Evolutionary conservation across 2,888 invertebrate genomes (phyloP).

Genomic region (Andrena camellia): DNA sequence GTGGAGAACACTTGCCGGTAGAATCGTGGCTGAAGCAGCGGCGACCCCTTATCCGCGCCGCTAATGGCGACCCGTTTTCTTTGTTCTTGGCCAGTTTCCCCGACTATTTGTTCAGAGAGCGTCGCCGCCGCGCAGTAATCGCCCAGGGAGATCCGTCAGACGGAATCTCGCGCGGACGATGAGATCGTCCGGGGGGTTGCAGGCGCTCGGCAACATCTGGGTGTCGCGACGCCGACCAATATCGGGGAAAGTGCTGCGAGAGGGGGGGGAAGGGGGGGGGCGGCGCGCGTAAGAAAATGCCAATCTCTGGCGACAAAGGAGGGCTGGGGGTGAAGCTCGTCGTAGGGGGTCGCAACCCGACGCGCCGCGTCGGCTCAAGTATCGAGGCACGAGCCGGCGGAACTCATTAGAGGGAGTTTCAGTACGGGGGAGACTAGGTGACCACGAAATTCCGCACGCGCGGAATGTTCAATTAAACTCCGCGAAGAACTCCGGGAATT

Average conservation of each 20-base stretch:
- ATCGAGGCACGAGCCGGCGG: constrained; percentile 26
- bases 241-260: too few species aligned
- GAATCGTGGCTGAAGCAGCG: too few species aligned
- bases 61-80: background rate
- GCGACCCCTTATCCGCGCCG: background rate
- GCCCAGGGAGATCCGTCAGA: background rate
- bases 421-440: constrained; percentile 36
- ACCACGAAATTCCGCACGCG: constrained; percentile 56
- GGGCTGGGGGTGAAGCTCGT: background rate
- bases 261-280: too few species aligned
- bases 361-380: constrained; percentile 17
- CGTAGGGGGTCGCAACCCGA: background rate
- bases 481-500: constrained; percentile 62
- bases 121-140: constrained; percentile 9
- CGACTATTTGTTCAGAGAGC: background rate
- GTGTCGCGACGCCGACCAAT: too few species aligned
- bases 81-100: background rate
- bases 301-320: background rate
- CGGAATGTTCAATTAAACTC: constrained; percentile 74
- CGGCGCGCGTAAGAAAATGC: background rate
- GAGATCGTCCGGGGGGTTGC: background rate
- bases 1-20: background rate
- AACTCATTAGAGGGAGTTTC: constrained; percentile 56
- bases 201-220: too few species aligned
- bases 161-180: background rate